These are phyloP conservation scores for Trissolcus japonicus DNA, from an alignment of 2,888 invertebrate genomes.

Conservation along the genomic window DNA sequence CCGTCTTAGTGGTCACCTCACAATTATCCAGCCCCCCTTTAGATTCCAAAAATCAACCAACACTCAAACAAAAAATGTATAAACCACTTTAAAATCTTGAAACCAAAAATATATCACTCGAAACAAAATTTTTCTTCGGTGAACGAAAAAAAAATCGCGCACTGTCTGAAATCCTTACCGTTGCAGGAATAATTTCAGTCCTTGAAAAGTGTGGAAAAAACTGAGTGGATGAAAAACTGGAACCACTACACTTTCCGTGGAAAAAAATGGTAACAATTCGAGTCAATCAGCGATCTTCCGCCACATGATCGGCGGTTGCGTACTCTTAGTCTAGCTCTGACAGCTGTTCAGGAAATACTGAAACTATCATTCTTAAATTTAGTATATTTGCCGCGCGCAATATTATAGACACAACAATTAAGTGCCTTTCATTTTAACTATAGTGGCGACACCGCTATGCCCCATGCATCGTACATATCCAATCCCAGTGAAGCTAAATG, in stretches of 20 bases:
- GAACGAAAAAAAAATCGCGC: slow-evolving; percentile 10
- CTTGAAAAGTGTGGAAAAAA: background rate
- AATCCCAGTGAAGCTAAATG: slow-evolving; percentile 70
- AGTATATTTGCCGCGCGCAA: slow-evolving; percentile 67
- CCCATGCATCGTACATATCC: slow-evolving; percentile 60
- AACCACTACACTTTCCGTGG: slow-evolving; percentile 42
- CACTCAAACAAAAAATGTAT: too few species aligned
- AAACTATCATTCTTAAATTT: slow-evolving; percentile 73
- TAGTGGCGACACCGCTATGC: slow-evolving; percentile 71
- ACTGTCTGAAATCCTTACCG: slow-evolving; percentile 33
- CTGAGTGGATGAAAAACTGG: slow-evolving; percentile 1
- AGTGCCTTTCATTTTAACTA: slow-evolving; percentile 75
- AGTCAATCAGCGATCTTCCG: slow-evolving; percentile 61
- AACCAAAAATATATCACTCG: too few species aligned
- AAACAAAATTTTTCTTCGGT: too few species aligned
- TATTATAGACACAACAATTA: slow-evolving; percentile 72
- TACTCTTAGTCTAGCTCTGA: slow-evolving; percentile 73
- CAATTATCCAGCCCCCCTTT: background rate
- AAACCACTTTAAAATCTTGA: too few species aligned
- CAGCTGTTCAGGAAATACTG: slow-evolving; percentile 76
- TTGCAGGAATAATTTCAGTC: slow-evolving; percentile 6
- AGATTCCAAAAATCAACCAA: background rate
- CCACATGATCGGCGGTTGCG: slow-evolving; percentile 63
- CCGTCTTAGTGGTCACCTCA: background rate
- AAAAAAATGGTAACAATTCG: slow-evolving; percentile 16